Evolutionary conservation across 2,888 invertebrate genomes (phyloP), one percentile per base, ranked within the genome.

Genomic region (Autographa gamma): DNA sequence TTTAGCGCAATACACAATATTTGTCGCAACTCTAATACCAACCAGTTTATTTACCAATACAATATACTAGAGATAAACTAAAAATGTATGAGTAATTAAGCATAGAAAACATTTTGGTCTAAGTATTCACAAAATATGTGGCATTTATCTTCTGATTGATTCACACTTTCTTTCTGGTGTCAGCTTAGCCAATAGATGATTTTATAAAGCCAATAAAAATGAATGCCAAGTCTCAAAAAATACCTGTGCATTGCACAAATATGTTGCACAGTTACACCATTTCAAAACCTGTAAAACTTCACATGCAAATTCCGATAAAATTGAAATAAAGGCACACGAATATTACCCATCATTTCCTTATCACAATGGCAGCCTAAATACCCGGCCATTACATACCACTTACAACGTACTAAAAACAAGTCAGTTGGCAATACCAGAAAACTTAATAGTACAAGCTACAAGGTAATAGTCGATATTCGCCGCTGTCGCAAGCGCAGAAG

Each of bases 1-100:
- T 79, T 79, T 77, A 64, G 64, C 56, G 77, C 71, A 75, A 77
- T 67, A 66, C 32, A 59, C 64, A 75, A 81, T 79, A 70, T 71
- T 79, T 76, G 76, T 76, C 74, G 82, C 71, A 76, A 76, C 70
- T 6, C 61, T 19, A 7, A 52, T 58, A 64, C n/a, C 48, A 74
- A 64, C 63, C 58, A 63, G 65, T 59, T 73, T 61, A 59, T 59
- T 63, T 48, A 19, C 34, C 69, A 69, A 61, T 74, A 60, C 64
- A 73, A 73, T 52, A 63, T 16, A 43, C 43, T 6, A 25, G n/a
- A 73, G 63, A 52, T 58, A 62, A 67, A 68, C 63, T 66, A 34
- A 18, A 60, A 9, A n/a, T 5, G 48, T 48, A 48, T 48, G n/a
- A 48, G 16, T 48, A 48, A n/a, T n/a, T 48, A 48, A 48, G 48